Base-by-base conservation (phyloP, 2,797 vertebrate species). In the Helostoma temminkii region DNA sequence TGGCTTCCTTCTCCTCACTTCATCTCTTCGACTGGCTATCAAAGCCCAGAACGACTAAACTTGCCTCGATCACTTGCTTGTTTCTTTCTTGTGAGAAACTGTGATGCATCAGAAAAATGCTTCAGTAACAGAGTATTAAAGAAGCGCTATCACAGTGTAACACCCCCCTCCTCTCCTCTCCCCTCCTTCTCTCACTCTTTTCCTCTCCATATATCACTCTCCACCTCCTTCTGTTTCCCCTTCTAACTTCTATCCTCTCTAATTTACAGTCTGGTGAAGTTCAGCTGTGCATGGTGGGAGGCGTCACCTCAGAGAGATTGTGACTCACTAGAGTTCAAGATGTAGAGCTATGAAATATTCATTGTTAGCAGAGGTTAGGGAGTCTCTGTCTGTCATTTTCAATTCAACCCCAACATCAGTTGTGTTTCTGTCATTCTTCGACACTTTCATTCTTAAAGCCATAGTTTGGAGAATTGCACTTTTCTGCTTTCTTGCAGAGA, bases 311-410 rank as follows among this genome's bases (percentile, higher is more conserved):
- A 53, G 76, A 89, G 82, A 86, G 74, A 81, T 68, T 83, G 76
- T 92, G 90, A 91, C 88, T 93, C 91, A 90, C 80, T 48, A 50
- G 58, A 76, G 88, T 87, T 89, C 82, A 85, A 91, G 81, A 81
- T 81, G 55, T 45, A 70, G 48, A 82, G 78, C 82, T 74, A 86
- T 89, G 42, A 90, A 89, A 84, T 84, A 87, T 82, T 85, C 72
- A 85, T 89, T 86, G 81, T 86, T 78, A 56, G 61, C 46, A 84
- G 80, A 88, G 83, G 78, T 83, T 78, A 71, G 59, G 62, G 67
- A 84, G 73, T 72, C 66, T 76, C 63, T 82, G 83, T 82, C 73
- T 88, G 81, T 65, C 74, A 60, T 70, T 75, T 74, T 76, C 59
- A 61, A 66, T 67, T 71, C 39, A 74, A 73, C 63, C 45, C 50